Percentiles rank a stretch among this genome's conserved stretches.
phyloP scores from a whole-genome alignment of 2,797 vertebrate species.

The Aselliscus stoliczkanus region DNA sequence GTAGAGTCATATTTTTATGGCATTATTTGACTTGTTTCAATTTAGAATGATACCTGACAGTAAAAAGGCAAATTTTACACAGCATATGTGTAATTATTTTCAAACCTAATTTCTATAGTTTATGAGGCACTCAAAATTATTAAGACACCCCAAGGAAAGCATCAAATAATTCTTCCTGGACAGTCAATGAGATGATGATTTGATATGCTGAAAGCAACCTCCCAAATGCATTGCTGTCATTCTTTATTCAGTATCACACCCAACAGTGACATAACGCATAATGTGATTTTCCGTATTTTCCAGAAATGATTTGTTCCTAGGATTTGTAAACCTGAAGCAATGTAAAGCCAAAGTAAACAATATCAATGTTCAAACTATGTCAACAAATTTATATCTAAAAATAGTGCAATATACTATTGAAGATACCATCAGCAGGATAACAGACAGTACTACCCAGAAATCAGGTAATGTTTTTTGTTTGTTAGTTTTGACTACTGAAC shows the following conservation, averaged over 20 bases:
- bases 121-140: background rate
- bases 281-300: background rate
- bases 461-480: background rate
- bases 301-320: constrained; percentile 12
- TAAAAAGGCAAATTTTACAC: background rate
- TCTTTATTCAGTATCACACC: constrained; percentile 4
- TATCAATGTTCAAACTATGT: background rate
- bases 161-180: background rate
- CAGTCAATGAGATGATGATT: background rate
- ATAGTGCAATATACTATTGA: constrained; percentile 21
- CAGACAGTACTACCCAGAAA: background rate
- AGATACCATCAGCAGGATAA: background rate
- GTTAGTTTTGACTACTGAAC: background rate
- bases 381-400: background rate
- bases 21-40: constrained; percentile 3
- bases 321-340: background rate
- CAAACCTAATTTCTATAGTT: background rate
- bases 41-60: background rate
- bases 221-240: background rate
- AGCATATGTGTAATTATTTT: constrained; percentile 31
- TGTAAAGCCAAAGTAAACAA: background rate
- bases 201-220: background rate
- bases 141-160: background rate
- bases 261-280: background rate
- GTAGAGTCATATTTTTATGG: background rate